Percentiles rank a stretch among this genome's conserved stretches.
Evolutionary conservation across 2,888 invertebrate species (phyloP).

Genomic region (Bruchidius siliquastri): DNA sequence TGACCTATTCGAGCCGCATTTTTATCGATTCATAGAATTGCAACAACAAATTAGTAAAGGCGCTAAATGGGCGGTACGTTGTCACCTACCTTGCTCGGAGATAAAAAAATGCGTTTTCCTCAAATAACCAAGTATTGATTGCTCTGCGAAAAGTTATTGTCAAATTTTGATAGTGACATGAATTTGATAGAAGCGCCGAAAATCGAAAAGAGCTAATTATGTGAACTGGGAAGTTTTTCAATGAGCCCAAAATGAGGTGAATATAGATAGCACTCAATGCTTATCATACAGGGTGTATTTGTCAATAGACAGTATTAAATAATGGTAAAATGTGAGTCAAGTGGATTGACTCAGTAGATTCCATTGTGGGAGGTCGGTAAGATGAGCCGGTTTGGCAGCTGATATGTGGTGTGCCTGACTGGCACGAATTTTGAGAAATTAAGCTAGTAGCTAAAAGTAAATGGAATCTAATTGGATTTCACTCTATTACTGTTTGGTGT

Average conservation of each 20-base stretch:
- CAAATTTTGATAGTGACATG: not conserved
- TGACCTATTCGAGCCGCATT: too few relatives aligned
- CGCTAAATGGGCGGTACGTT: not conserved
- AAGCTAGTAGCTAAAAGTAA: too few relatives aligned
- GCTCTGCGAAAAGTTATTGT: not conserved
- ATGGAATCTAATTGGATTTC: too few relatives aligned
- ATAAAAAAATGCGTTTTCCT: not conserved
- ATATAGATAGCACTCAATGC: not conserved
- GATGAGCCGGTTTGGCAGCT: too few relatives aligned
- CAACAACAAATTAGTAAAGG: not conserved
- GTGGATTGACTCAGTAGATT: too few relatives aligned
- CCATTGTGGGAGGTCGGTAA: too few relatives aligned
- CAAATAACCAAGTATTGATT: not conserved
- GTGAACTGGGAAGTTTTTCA: not conserved
- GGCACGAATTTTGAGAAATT: too few relatives aligned
- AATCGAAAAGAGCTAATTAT: not conserved
- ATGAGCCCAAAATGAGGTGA: conserved; percentile 3
- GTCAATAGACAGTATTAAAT: not conserved
- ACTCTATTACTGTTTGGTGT: too few relatives aligned
- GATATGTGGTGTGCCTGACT: too few relatives aligned
- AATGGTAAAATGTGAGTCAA: too few relatives aligned
- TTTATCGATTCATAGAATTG: not conserved
- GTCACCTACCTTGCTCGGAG: not conserved
- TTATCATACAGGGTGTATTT: not conserved
- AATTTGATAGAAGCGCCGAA: not conserved